Evolutionary conservation across 2,113 vertebrate genomes (phyloP).

Genomic region (Plecturocebus donacophilus): DNA sequence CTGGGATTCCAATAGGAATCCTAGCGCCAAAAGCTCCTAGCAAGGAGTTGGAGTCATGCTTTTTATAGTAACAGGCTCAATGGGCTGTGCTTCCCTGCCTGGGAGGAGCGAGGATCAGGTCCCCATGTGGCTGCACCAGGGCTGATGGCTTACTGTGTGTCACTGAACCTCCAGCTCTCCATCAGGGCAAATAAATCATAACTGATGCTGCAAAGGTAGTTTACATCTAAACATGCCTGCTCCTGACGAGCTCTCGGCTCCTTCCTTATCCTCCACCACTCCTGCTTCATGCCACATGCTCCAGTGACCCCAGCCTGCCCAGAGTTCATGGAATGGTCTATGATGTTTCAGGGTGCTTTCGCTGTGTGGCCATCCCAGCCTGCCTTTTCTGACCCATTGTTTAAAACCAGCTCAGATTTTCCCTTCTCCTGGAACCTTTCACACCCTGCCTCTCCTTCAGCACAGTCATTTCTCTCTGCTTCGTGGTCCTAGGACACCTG

Average conservation of each 20-base stretch:
- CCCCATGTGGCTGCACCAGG: not conserved
- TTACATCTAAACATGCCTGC: not conserved
- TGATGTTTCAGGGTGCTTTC: accelerated
- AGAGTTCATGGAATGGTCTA: not conserved
- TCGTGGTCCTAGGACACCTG: accelerated
- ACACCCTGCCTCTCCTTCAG: accelerated
- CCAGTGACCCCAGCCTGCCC: not conserved
- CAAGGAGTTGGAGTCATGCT: not conserved
- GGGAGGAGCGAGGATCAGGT: not conserved
- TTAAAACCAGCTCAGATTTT: not conserved
- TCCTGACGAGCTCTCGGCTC: not conserved
- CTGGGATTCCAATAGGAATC: not conserved
- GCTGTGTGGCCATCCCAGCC: no score
- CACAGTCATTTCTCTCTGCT: not conserved
- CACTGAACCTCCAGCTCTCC: not conserved
- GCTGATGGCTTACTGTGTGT: not conserved
- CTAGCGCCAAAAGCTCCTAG: not conserved
- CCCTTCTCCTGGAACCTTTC: not conserved
- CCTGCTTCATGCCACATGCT: not conserved
- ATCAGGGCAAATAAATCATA: not conserved
- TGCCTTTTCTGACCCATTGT: accelerated
- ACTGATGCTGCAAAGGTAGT: not conserved
- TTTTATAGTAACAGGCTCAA: not conserved
- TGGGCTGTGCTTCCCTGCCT: no score
- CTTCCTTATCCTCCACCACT: not conserved